Evolutionary conservation across 2,888 invertebrate genomes (phyloP), one percentile per base, ranked within the genome.

Genomic region (Zeuzera pyrina): DNA sequence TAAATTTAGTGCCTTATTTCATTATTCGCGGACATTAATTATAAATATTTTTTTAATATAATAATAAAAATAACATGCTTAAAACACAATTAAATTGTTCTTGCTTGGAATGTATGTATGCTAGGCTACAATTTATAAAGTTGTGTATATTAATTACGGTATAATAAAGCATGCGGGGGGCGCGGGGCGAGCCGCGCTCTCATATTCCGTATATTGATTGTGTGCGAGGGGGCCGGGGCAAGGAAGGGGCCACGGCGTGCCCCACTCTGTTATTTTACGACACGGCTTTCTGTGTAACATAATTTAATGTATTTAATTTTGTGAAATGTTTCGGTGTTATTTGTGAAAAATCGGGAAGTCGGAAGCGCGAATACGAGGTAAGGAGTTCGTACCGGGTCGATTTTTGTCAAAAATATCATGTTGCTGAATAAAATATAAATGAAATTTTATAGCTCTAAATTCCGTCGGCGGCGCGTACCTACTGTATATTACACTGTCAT

Each of bases 281-380:
- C 83, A 84, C 83, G 78, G 83, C 83, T 83, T 83, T 84, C 81
- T 81, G 83, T 84, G 81, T 81, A 84, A 84, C 84, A 81, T 84
- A 78, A 79, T 81, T 79, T 83, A 41, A 44, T 48, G 45, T 77
- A 78, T 79, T 64, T 64, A 69, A 78, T 81, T 78, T 83, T 78
- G 83, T 83, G 83, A 83, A 83, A 83, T 83, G 83, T 74, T 76
- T 78, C 76, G 76, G 72, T 71, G 81, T 77, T 77, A 76, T 78
- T 72, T 72, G 76, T 83, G 73, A 81, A 81, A 78, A 74, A 64
- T 74, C 57, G 68, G 69, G 73, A 74, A 76, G 73, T 71, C 58
- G 72, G 69, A 69, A 70, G 66, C 66, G 68, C 54, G 63, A 65
- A 63, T 65, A 61, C 62, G 72, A 81, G 83, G 83, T 83, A 78